Conservation (phyloP, 2,888 invertebrate species). For the Drosophila putrida region DNA sequence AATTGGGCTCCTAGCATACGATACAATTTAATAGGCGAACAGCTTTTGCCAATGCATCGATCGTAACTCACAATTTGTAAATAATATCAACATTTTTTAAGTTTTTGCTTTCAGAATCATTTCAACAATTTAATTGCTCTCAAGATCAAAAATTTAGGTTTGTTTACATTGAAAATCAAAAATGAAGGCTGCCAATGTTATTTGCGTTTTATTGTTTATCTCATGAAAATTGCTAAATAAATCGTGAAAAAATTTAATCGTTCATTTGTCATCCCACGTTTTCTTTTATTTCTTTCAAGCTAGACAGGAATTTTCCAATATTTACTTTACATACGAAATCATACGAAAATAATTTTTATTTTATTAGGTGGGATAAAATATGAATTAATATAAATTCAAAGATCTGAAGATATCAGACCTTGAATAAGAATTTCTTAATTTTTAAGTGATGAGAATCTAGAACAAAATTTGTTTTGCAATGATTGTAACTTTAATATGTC, state of each 20-base stretch:
- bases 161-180: conserved; percentile 20
- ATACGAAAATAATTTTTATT: conserved; percentile 8
- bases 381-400: conserved; percentile 1
- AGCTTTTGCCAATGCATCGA: conserved; percentile 25
- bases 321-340: conserved; percentile 16
- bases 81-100: conserved; percentile 18
- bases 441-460: background rate
- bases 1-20: conserved; percentile 7
- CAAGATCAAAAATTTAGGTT: conserved; percentile 5
- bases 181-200: conserved; percentile 4
- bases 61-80: conserved; percentile 34
- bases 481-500: too few species aligned
- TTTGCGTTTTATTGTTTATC: conserved; percentile 29
- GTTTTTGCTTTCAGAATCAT: conserved; percentile 33
- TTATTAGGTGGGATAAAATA: conserved; percentile 2
- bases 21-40: conserved; percentile 4
- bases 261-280: conserved; percentile 6
- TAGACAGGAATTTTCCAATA: conserved; percentile 14
- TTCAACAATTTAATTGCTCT: conserved; percentile 16
- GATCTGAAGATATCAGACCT: background rate
- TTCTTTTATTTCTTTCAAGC: conserved; percentile 23
- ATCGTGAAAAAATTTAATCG: conserved; percentile 15
- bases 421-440: background rate
- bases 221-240: conserved; percentile 12
- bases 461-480: too few species aligned